Conservation (phyloP, 2,888 invertebrate species). For the Thelaira solivaga region DNA sequence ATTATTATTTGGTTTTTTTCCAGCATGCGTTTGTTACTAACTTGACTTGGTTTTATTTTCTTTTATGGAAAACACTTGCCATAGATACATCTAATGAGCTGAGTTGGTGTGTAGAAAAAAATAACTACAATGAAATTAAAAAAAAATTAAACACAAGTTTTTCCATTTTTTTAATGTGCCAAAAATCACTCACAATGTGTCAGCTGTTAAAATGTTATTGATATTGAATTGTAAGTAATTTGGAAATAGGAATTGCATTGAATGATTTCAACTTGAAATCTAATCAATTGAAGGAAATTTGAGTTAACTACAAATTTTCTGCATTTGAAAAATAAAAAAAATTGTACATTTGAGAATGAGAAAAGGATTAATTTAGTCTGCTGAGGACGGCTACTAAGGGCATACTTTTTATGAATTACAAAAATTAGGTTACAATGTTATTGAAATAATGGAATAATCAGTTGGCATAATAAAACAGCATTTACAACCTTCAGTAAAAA, state of each 20-base stretch:
- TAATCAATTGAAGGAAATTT: background rate
- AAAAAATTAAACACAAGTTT: background rate
- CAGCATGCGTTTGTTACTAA: constrained; percentile 33
- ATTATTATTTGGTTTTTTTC: too few species aligned
- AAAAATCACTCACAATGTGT: background rate
- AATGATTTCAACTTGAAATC: background rate
- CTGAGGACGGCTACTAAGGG: too few species aligned
- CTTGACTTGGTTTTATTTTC: constrained; percentile 22
- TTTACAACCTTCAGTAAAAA: too few species aligned
- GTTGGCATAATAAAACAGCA: too few species aligned
- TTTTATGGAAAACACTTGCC: constrained; percentile 26
- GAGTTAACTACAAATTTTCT: too few species aligned
- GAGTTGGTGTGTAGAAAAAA: background rate
- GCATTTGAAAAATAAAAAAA: too few species aligned
- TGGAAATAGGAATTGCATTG: background rate
- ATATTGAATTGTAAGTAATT: background rate
- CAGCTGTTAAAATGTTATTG: background rate
- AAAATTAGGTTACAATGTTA: too few species aligned
- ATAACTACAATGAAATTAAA: background rate
- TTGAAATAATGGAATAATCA: too few species aligned
- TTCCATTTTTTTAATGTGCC: background rate
- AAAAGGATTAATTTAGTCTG: too few species aligned
- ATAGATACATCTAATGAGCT: constrained; percentile 23
- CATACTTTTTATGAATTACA: too few species aligned
- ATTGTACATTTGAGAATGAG: too few species aligned